Base-by-base conservation (phyloP, 2,797 vertebrate species). In the Propithecus deckenii region DNA sequence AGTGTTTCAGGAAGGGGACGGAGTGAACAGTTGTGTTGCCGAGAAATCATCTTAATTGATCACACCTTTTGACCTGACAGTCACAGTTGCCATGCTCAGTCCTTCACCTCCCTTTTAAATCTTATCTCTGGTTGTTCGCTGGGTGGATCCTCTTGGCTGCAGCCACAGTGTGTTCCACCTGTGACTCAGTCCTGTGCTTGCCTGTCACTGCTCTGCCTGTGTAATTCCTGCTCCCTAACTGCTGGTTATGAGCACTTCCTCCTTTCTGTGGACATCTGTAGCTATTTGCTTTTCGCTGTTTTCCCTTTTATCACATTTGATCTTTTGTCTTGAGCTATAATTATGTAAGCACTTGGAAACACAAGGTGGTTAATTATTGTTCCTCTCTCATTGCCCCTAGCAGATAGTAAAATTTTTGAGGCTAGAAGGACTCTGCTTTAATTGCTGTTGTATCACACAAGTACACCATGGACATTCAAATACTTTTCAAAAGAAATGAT, bases 311-410 rank as follows among this genome's bases (percentile, higher is more conserved):
- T 55, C 71, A 80, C 28, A 25, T 50, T 72, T 81, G 76, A 32
- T 96, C 35, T 95, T 92, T 96, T 93, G 67, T 93, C 80, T 94
- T 94, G 50, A 97, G 75, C 86, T 87, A 38, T 18, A 88, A 46
- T 95, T 75, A 55, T 67, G 50, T 80, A 87, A 92, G 46, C 30
- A 43, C 71, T 71, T 93, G 41, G 52, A 95, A 95, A 76, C 76
- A 85, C 46, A 79, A 75, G 71, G 41, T 81, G 50, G 74, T 75
- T 95, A 79, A 81, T 96, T 97, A 52, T 69, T 94, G 18, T 80
- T 97, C 18, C 14, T 32, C 41, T 89, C 67, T 89, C 32, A 91
- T 14, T 7, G 67, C 38, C 35, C 12, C 22, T 92, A 65, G n/a
- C 61, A 95, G 61, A 79, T 55, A 84, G 75, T 79, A 83, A 83